phyloP scores from a whole-genome alignment of 1,140 invertebrate species.

The Helicoverpa armigera region DNA sequence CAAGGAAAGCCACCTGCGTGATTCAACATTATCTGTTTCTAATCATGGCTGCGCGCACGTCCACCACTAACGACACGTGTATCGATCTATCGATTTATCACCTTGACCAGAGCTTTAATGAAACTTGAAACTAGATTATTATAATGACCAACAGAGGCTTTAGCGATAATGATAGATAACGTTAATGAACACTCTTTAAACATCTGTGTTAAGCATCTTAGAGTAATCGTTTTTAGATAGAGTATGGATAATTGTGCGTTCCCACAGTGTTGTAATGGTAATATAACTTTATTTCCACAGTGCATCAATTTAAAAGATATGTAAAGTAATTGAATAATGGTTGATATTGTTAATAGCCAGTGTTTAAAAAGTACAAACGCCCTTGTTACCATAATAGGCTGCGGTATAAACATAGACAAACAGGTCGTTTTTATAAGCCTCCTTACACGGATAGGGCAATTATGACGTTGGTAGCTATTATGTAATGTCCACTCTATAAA shows the following conservation, averaged over 20 bases:
- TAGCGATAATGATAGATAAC: conserved; percentile 23
- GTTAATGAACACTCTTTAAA: conserved; percentile 10
- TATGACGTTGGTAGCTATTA: conserved; percentile 68
- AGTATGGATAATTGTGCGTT: neutral
- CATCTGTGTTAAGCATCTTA: neutral
- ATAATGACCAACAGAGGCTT: conserved; percentile 14
- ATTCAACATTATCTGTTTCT: conserved; percentile 64
- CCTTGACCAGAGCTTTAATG: conserved; percentile 35
- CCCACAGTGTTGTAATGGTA: neutral
- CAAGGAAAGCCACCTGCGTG: conserved; percentile 80
- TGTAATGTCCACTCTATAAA: conserved; percentile 77
- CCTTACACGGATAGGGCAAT: conserved; percentile 53
- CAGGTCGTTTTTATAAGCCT: conserved; percentile 47
- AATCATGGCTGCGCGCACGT: conserved; percentile 46
- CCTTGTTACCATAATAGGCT: conserved; percentile 30
- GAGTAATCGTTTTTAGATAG: neutral
- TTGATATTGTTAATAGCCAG: conserved; percentile 13
- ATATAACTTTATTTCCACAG: neutral
- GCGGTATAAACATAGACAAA: conserved; percentile 28
- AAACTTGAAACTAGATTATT: conserved; percentile 39
- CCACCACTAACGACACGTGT: conserved; percentile 3
- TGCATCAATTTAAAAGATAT: neutral
- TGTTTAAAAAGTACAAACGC: conserved; percentile 26
- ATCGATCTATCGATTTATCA: conserved; percentile 49
- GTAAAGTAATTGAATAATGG: neutral